Percentiles rank a stretch among this genome's conserved stretches.
phyloP scores from a whole-genome alignment of 2,888 invertebrate genomes.

The Pyrrhia umbra region DNA sequence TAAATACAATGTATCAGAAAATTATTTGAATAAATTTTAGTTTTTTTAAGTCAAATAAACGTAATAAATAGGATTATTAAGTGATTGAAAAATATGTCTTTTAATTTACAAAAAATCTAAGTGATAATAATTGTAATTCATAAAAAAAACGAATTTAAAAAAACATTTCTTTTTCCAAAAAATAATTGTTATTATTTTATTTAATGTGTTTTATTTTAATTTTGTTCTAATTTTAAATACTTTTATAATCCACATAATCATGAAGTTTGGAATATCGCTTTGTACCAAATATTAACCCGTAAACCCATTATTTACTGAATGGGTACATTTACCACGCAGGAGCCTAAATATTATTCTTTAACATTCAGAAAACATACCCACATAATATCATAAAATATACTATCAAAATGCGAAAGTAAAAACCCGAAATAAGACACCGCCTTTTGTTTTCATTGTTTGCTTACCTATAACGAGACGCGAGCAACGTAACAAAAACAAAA shows the following conservation, averaged over 20 bases:
- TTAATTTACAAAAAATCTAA: too few species aligned
- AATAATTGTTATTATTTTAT: too few species aligned
- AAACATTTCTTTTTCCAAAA: too few species aligned
- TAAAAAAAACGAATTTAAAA: too few species aligned
- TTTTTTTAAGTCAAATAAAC: too few species aligned
- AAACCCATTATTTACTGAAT: constrained; percentile 26
- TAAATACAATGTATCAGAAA: too few species aligned
- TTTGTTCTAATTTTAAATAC: too few species aligned
- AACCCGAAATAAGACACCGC: constrained; percentile 85
- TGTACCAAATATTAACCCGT: constrained; percentile 1
- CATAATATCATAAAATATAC: constrained; percentile 73
- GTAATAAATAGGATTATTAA: too few species aligned
- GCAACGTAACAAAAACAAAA: constrained; percentile 89
- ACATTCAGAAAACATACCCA: constrained; percentile 67
- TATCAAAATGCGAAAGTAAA: constrained; percentile 78
- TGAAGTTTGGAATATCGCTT: constrained; percentile 7
- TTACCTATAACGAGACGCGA: constrained; percentile 86
- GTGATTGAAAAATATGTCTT: too few species aligned
- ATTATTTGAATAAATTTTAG: too few species aligned
- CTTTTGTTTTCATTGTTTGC: constrained; percentile 89
- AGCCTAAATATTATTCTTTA: constrained; percentile 62
- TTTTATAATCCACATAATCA: background rate
- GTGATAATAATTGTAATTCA: too few species aligned
- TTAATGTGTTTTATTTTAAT: too few species aligned
- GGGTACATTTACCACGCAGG: constrained; percentile 49